Evolutionary conservation across 2,113 vertebrate genomes (phyloP).

Genomic region (Procavia capensis): DNA sequence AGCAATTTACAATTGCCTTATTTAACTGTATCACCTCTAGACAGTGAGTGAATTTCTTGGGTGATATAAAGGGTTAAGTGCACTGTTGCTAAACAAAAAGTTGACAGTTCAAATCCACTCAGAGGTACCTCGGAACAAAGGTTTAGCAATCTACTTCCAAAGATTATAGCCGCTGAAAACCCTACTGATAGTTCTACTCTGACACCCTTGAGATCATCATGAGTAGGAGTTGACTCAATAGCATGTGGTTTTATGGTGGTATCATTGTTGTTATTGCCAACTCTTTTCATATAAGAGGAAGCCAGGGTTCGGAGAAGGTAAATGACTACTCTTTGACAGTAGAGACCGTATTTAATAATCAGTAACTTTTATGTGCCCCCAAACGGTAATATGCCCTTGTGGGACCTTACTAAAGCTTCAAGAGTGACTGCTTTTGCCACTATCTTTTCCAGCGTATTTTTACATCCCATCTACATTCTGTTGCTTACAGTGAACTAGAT

Average conservation of each 20-base stretch:
- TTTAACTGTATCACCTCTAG: neutral
- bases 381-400: neutral
- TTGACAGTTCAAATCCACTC: too few relatives aligned
- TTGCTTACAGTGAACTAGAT: neutral
- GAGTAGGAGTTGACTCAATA: too few relatives aligned
- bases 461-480: neutral
- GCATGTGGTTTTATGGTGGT: too few relatives aligned
- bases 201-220: too few relatives aligned
- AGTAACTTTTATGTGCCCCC: neutral
- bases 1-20: neutral
- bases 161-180: too few relatives aligned
- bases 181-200: too few relatives aligned
- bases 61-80: too few relatives aligned
- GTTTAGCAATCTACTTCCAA: too few relatives aligned
- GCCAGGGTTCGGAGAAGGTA: neutral
- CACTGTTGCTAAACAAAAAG: too few relatives aligned
- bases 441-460: neutral
- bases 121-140: too few relatives aligned
- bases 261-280: neutral
- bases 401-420: neutral
- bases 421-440: neutral
- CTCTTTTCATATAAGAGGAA: neutral
- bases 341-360: neutral
- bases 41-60: neutral
- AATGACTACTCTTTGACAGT: neutral